phyloP scores from a whole-genome alignment of 2,797 vertebrate species.

The Oreochromis grahami region DNA sequence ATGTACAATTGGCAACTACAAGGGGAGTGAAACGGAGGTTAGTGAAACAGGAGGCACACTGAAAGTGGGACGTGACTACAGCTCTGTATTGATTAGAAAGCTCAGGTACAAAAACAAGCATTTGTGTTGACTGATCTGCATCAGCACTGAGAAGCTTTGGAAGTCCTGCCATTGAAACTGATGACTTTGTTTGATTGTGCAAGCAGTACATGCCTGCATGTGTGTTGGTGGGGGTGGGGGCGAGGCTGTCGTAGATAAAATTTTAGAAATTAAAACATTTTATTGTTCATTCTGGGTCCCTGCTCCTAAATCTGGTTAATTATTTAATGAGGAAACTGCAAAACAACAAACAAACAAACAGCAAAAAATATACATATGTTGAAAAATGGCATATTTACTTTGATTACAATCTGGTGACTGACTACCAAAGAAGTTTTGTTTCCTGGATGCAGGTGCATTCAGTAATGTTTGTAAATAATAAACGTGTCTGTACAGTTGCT shows the following conservation, averaged over 20 bases:
- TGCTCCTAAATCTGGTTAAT: not conserved
- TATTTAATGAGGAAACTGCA: not conserved
- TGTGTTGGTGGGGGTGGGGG: not conserved
- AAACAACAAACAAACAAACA: not conserved
- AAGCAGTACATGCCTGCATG: not conserved
- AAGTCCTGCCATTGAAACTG: slow-evolving; percentile 14
- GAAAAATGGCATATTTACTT: not conserved
- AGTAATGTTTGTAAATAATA: not conserved
- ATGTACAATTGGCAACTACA: not conserved
- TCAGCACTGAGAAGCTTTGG: not conserved
- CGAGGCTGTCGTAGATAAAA: not conserved
- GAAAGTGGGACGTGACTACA: not conserved
- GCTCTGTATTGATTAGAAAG: not conserved
- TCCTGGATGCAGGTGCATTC: not conserved
- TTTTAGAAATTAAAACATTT: not conserved
- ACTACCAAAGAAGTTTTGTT: not conserved
- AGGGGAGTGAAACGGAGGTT: not conserved
- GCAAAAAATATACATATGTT: not conserved
- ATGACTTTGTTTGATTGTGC: not conserved
- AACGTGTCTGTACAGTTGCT: not conserved
- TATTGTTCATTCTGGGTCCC: not conserved
- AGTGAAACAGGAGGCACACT: not conserved
- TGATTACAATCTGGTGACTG: not conserved
- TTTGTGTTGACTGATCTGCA: not conserved
- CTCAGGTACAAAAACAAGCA: not conserved